These are phyloP conservation scores for Limnothrissa miodon DNA, from an alignment of 2,113 vertebrate genomes.

Conservation along the genomic window DNA sequence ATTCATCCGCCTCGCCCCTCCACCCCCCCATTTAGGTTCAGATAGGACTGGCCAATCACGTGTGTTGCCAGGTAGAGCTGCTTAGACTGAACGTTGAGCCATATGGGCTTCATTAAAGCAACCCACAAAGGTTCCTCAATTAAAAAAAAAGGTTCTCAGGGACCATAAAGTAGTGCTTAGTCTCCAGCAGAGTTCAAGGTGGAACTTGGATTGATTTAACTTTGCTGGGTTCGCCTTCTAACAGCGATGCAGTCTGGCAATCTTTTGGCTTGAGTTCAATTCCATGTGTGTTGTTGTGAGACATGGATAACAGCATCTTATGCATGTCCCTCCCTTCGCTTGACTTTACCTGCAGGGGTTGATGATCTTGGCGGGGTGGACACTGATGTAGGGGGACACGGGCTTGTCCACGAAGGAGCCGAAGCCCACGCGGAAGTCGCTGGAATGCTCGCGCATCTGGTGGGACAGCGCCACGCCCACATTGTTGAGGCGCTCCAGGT, in stretches of 20 bases:
- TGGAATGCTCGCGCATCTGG: conserved; percentile 86
- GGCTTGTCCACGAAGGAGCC: conserved; percentile 98
- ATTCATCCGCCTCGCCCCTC: background rate
- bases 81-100: background rate
- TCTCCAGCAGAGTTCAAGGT: conserved; percentile 13
- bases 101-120: conserved; percentile 16
- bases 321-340: too few species aligned
- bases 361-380: conserved; percentile 89
- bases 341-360: conserved; percentile 90
- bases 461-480: conserved; percentile 88
- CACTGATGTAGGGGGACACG: conserved; percentile 92
- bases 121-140: conserved; percentile 12
- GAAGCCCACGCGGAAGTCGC: conserved; percentile 90
- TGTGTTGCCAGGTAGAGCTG: background rate
- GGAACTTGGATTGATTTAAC: background rate
- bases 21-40: background rate
- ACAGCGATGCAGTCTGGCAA: too few species aligned
- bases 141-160: background rate
- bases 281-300: too few species aligned
- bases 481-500: conserved; percentile 89
- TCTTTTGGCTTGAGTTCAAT: too few species aligned
- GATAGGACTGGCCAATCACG: background rate
- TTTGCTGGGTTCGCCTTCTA: background rate
- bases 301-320: too few species aligned
- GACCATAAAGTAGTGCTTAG: background rate